Evolutionary conservation across 2,888 invertebrate genomes (phyloP).

Genomic region (Chydorus sphaericus): DNA sequence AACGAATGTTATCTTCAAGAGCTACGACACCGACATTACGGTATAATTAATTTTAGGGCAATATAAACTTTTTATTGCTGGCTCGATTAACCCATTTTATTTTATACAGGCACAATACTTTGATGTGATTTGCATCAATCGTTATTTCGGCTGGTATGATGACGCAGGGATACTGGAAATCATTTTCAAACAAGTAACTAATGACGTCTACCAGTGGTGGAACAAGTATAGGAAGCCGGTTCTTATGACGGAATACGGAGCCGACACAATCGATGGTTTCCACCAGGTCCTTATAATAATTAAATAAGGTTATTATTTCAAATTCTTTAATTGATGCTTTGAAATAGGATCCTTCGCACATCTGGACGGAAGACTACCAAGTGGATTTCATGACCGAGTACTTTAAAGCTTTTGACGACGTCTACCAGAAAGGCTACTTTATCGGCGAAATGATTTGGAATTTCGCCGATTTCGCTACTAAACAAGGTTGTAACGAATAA

Average conservation of each 20-base stretch:
- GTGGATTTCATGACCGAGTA: constrained; percentile 63
- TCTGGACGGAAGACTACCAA: constrained; percentile 96
- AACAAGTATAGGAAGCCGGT: constrained; percentile 71
- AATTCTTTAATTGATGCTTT: no score
- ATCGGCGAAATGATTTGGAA: constrained; percentile 98
- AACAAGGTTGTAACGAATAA: no score
- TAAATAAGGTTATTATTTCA: neutral
- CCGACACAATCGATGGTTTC: constrained; percentile 79
- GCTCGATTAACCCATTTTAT: neutral
- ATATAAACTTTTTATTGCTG: constrained; percentile 38
- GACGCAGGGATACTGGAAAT: constrained; percentile 66
- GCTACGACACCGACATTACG: constrained; percentile 44
- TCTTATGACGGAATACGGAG: constrained; percentile 89
- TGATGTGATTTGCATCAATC: constrained; percentile 87
- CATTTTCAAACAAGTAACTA: constrained; percentile 48
- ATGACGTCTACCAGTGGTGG: constrained; percentile 68
- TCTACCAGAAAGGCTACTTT: constrained; percentile 55
- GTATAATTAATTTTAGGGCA: constrained; percentile 43
- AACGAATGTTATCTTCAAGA: constrained; percentile 60
- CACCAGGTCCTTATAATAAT: constrained; percentile 64
- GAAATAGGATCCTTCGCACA: no score
- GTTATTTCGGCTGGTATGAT: constrained; percentile 93
- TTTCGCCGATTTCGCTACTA: constrained; percentile 97
- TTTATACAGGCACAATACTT: constrained; percentile 47
- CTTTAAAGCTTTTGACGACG: constrained; percentile 75